Conservation (phyloP, 2,888 invertebrate genomes). For the Rhingia campestris region DNA sequence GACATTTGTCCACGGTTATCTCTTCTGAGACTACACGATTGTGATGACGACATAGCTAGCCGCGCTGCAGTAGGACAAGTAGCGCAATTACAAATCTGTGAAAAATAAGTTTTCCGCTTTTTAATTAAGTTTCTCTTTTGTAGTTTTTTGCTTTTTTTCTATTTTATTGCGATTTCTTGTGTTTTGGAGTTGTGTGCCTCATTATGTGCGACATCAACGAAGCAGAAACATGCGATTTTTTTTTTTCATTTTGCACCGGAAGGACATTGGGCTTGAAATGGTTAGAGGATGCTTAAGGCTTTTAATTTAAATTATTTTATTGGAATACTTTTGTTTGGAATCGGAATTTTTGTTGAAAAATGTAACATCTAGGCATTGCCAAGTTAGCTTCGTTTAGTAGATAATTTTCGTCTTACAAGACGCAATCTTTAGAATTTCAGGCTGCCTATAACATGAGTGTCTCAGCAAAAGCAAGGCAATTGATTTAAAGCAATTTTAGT, state of each 20-base stretch:
- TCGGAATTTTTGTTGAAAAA: no score
- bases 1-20: slow-evolving; percentile 48
- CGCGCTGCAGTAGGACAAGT: slow-evolving; percentile 12
- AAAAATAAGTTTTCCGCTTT: slow-evolving; percentile 60
- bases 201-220: slow-evolving; percentile 23
- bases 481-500: no score
- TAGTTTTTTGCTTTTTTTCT: not conserved
- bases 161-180: not conserved
- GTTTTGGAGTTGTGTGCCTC: not conserved
- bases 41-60: slow-evolving; percentile 22
- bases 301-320: no score
- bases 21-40: slow-evolving; percentile 16
- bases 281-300: no score
- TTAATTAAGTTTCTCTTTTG: slow-evolving; percentile 54
- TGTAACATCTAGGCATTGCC: no score
- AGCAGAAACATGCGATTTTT: not conserved
- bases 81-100: slow-evolving; percentile 58
- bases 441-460: no score
- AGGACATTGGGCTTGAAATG: no score
- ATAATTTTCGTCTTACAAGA: no score
- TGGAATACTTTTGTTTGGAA: no score
- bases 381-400: no score
- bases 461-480: no score
- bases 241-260: not conserved
- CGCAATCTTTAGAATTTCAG: no score